Base-by-base conservation (phyloP, 2,797 vertebrate species). In the Novumbra hubbsi region DNA sequence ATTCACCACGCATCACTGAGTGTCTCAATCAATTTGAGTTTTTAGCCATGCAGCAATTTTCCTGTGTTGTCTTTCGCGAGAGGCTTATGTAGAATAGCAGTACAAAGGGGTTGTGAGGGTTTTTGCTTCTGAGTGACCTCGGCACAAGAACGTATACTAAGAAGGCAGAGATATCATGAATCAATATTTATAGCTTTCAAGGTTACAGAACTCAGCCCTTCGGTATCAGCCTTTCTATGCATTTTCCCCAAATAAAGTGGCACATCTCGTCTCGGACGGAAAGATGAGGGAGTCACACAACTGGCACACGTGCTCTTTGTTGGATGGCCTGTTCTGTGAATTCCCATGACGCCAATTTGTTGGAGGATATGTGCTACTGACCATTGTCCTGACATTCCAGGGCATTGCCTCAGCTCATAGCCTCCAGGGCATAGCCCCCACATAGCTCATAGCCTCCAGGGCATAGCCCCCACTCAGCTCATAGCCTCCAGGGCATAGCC, bases 221-320 rank as follows among this genome's bases (percentile, higher is more conserved):
- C 70, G 81, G 81, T 82, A 87, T 84, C 80, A 79, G 84, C 78
- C 78, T 74, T 85, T 24, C 85, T 86, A 86, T 83, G 89, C 83
- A 87, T 90, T 85, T 73, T 3, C 83, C 84, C 78, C 90, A 86
- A 92, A 90, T 90, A 91, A 93, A 91, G 86, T 81, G 83, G 69
- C 86, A 72, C 84, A 87, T 90, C 83, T 91, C 80, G 75, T 86
- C 81, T 83, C 83, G 88, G 89, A 91, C 87, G 84, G 84, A 86
- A 87, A 90, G 89, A 91, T 92, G 90, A 90, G 88, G 82, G 87
- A 86, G 87, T 86, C 86, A 88, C 86, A 84, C 84, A 77, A 80
- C 80, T 72, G 81, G 80, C 82, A 71, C 85, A 85, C 86, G 88
- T 87, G 81, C n/a, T 86, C 82, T 77, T 83, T 81, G 81, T 87